Evolutionary conservation across 2,113 vertebrate species (phyloP), one percentile per base, ranked within the genome.

Genomic region (Corythaeola cristata): DNA sequence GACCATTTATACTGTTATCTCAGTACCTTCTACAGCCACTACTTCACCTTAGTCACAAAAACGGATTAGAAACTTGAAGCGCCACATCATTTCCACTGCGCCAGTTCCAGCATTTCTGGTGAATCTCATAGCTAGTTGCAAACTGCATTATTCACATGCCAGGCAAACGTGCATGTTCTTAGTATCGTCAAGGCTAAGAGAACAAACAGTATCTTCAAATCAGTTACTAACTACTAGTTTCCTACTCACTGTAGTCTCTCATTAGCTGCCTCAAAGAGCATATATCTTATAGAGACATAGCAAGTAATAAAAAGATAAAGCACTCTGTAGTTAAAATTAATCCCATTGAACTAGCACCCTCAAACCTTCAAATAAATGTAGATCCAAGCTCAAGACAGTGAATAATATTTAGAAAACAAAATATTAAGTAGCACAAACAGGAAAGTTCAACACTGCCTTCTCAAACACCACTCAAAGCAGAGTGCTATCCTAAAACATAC

Each of bases 121-220:
- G 17, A 47, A 49, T 56, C 78, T 37, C 2, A 0, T 6, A 26
- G 53, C 60, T 59, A 52, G 35, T 50, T 37, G 18, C 71, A 53
- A 87, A 44, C 30, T 28, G 47, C 2, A 2, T 15, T 21, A 62
- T 23, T 58, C 45, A 35, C 9, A 17, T 2, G 9, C 28, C 47
- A 66, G 24, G 30, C 24, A 84, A 71, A 63, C 0, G 0, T 84
- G 45, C 17, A 28, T 1, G 4, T 23, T 53, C 41, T 83, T 6
- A 28, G 17, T 3, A 33, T 12, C 3, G 2, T 19, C 11, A 47
- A 24, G 21, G 26, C n/a, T 49, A 45, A 62, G 41, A 49, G 58
- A 89, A 81, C 8, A 68, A 82, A 26, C 15, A 39, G 7, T 6
- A 56, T 28, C 60, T 84, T 78, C 21, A 64, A 33, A 39, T 11